Evolutionary conservation across 2,888 invertebrate species (phyloP), one percentile per base, ranked within the genome.

Genomic region (Mongoloraphidia duomilia): DNA sequence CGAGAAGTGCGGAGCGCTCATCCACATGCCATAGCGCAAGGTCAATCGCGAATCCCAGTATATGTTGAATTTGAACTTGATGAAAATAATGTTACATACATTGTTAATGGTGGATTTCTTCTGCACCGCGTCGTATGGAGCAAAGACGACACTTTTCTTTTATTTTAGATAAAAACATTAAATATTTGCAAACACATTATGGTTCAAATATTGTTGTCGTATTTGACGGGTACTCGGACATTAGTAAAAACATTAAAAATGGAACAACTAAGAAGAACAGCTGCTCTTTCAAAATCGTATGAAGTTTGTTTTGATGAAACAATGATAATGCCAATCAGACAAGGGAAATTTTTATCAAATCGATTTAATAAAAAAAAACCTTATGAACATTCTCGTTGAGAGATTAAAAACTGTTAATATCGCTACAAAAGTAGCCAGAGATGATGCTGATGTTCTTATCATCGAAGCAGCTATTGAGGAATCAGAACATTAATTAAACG

Each of bases 241-340:
- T 57, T 46, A 58, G 53, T 58, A 61, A 60, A 53, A 62, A 62
- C 49, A 60, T 61, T 43, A 63, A 65, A 64, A 53, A 51, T 59
- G 58, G 61, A 64, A 54, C 62, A 60, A 53, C 59, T 50, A 53
- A 61, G 62, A 60, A 59, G 61, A 61, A 63, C 62, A 57, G 59
- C 60, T 58, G 61, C 60, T 48, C 56, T 60, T 59, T 62, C 59
- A 56, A 61, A 55, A 60, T 54, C 61, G 41, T 62, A 59, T 57
- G 59, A 61, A 62, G 59, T 63, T 56, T 57, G 56, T 58, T 65
- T 63, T 52, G 60, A 61, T 50, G 58, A 59, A 59, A 58, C 56
- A 54, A 62, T 60, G 55, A 46, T 53, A 54, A 60, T 61, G 48
- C 54, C 57, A 56, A 55, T 54, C 50, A 57, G 55, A 46, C 59